phyloP scores from a whole-genome alignment of 2,113 vertebrate species.

The Nibea coibor region DNA sequence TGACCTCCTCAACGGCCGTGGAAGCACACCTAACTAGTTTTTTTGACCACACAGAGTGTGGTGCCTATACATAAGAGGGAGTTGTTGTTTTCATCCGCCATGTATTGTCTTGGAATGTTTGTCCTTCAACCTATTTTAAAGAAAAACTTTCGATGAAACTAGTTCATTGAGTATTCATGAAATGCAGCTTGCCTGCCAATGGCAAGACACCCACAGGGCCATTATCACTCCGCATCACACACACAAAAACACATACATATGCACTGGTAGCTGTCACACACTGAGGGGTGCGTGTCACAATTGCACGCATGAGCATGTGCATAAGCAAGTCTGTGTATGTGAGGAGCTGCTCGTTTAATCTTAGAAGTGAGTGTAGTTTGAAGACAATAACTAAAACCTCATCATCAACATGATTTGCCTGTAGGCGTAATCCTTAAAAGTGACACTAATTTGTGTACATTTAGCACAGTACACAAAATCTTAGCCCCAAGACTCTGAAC shows the following conservation, averaged over 20 bases:
- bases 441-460: conserved; percentile 82
- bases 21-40: background rate
- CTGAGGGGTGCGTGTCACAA: conserved; percentile 36
- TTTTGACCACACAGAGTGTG: conserved; percentile 3
- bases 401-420: conserved; percentile 67
- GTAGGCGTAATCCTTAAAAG: conserved; percentile 73
- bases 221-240: conserved; percentile 69
- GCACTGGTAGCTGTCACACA: conserved; percentile 55
- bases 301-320: conserved; percentile 35
- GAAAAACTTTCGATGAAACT: conserved; percentile 69
- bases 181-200: conserved; percentile 73
- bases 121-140: conserved; percentile 60
- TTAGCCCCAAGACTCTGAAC: conserved; percentile 63
- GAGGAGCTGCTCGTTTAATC: conserved; percentile 40
- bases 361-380: conserved; percentile 35
- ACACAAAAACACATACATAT: conserved; percentile 51
- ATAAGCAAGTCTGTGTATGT: conserved; percentile 15
- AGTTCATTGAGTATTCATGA: conserved; percentile 78
- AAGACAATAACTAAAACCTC: conserved; percentile 69
- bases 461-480: conserved; percentile 75
- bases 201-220: conserved; percentile 69
- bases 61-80: conserved; percentile 17
- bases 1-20: background rate
- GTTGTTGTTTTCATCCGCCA: conserved; percentile 16
- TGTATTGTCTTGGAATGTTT: conserved; percentile 56